These are phyloP conservation scores for Dermatemys mawii DNA, from an alignment of 2,113 vertebrate genomes.

Conservation along the genomic window DNA sequence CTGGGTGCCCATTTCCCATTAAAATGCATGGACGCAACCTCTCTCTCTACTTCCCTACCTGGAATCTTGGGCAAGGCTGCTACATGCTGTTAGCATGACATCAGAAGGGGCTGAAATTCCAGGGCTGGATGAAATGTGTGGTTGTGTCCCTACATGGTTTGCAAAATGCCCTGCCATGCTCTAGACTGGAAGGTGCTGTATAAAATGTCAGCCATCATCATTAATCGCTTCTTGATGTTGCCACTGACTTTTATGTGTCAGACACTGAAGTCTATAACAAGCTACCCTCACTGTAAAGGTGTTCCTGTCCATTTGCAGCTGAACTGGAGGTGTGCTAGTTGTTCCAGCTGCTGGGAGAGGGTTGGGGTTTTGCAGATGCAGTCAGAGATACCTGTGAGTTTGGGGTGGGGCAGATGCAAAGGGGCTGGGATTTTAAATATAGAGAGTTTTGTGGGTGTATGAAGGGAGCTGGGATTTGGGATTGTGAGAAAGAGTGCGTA, in stretches of 20 bases:
- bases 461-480: background rate
- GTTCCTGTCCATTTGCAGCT: background rate
- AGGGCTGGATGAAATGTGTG: background rate
- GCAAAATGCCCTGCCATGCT: background rate
- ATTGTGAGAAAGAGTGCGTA: background rate
- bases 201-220: slow-evolving; percentile 21
- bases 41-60: background rate
- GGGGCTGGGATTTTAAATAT: background rate
- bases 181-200: background rate
- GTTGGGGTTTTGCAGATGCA: background rate
- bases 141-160: background rate
- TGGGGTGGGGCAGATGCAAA: background rate
- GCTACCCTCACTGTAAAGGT: slow-evolving; percentile 19
- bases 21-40: background rate
- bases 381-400: background rate
- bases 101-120: background rate
- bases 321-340: background rate
- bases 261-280: slow-evolving; percentile 21
- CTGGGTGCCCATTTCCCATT: background rate
- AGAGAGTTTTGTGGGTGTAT: background rate
- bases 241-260: slow-evolving; percentile 46
- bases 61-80: background rate
- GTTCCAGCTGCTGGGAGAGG: background rate
- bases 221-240: slow-evolving; percentile 4
- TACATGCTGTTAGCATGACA: background rate